Evolutionary conservation across 2,888 invertebrate species (phyloP).

Genomic region (Chalcosyrphus nemorum): DNA sequence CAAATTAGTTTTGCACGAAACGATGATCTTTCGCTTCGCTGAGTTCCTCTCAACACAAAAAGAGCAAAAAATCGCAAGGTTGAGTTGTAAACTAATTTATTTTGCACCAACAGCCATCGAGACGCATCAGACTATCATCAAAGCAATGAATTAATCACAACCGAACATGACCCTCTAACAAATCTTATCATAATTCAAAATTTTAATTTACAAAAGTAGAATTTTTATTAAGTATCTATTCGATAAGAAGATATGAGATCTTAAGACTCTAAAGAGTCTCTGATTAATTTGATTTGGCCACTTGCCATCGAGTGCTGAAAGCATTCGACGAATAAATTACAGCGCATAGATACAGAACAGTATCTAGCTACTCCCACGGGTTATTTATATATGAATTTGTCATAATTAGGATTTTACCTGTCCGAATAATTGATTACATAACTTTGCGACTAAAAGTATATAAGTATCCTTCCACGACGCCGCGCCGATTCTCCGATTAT

Average conservation of each 20-base stretch:
- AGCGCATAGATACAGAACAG: conserved; percentile 1
- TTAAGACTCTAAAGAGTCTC: conserved; percentile 46
- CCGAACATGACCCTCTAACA: conserved; percentile 40
- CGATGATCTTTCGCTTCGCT: not conserved
- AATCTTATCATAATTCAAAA: conserved; percentile 52
- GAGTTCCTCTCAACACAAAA: not conserved
- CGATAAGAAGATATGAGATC: conserved; percentile 10
- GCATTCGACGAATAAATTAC: conserved; percentile 51
- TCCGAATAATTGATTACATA: conserved; percentile 59
- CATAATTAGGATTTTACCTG: conserved; percentile 58
- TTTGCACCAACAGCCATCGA: not conserved
- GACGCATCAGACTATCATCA: conserved; percentile 7
- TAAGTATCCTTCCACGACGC: not conserved
- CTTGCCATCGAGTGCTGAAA: conserved; percentile 51
- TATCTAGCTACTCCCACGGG: conserved; percentile 43
- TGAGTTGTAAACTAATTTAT: not conserved
- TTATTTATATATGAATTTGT: conserved; percentile 54
- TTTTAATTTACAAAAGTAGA: conserved; percentile 15
- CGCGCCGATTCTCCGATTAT: conserved; percentile 1
- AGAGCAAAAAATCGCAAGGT: not conserved
- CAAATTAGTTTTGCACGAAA: conserved; percentile 8
- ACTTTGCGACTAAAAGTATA: not conserved
- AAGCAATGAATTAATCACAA: conserved; percentile 37
- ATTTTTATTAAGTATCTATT: not conserved
- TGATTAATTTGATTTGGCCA: conserved; percentile 66